Conservation (phyloP, 2,113 vertebrate genomes). For the Ornithorhynchus anatinus region DNA sequence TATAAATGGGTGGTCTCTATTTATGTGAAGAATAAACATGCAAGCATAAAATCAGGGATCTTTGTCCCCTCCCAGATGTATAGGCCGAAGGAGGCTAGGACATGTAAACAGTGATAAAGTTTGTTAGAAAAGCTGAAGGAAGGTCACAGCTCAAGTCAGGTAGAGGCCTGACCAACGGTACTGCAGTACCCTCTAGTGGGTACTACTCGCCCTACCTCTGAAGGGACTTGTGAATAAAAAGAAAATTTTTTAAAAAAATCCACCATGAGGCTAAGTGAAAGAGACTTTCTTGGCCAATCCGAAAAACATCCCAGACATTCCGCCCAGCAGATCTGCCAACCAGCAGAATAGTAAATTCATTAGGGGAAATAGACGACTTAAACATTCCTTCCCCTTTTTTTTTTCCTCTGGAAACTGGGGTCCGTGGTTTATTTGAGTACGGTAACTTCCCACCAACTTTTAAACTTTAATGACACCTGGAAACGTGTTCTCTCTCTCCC, state of each 20-base stretch:
- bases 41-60: background rate
- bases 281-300: background rate
- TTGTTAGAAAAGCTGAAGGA: background rate
- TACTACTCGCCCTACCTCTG: background rate
- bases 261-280: background rate
- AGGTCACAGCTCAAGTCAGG: slow-evolving; percentile 4
- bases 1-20: too few species aligned
- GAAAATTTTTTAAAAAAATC: too few species aligned
- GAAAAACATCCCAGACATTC: slow-evolving; percentile 7
- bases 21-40: too few species aligned
- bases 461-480: too few species aligned
- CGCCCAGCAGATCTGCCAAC: background rate
- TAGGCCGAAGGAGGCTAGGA: slow-evolving; percentile 36
- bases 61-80: slow-evolving; percentile 43
- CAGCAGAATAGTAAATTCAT: slow-evolving; percentile 10
- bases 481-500: too few species aligned
- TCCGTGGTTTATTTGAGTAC: slow-evolving; percentile 5
- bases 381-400: slow-evolving; percentile 3
- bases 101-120: slow-evolving; percentile 33
- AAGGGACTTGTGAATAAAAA: too few species aligned
- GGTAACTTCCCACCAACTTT: slow-evolving; percentile 43
- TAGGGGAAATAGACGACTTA: slow-evolving; percentile 13
- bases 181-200: slow-evolving; percentile 76
- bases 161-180: slow-evolving; percentile 34
- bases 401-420: background rate